Evolutionary conservation across 2,888 invertebrate species (phyloP), one percentile per base, ranked within the genome.

Genomic region (Julus scanicus): DNA sequence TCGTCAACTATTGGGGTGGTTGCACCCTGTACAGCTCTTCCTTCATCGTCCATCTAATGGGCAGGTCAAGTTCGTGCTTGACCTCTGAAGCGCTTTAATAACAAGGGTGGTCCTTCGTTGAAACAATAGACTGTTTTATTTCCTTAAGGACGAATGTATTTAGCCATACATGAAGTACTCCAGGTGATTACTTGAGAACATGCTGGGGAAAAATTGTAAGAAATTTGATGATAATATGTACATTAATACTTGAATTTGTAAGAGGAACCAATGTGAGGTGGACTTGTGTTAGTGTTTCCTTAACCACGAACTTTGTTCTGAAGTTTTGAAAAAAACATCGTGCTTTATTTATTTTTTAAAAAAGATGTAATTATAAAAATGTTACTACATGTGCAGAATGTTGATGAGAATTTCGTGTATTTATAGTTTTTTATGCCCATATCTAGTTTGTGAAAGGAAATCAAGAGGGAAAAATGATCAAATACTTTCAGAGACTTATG

Each of bases 61-160:
- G 57, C 57, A 63, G 57, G 57, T 63, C 57, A 63, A 63, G 3
- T 63, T 63, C n/a, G 17, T 63, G n/a, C 57, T 63, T 63, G 57
- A 63, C 57, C 57, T 63, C 57, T 63, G 6, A 17, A 63, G n/a
- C 57, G 17, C 57, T 63, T 63, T 63, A 63, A 63, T 63, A n/a
- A n/a, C n/a, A 29, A 29, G 29, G 29, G 29, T 29, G 29, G 29
- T 29, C 29, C 29, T 1, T 29, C n/a, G n/a, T n/a, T n/a, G 57
- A 63, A 63, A 63, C 57, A 63, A n/a, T 63, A n/a, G 17, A 3
- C 44, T n/a, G 5, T n/a, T 63, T 63, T n/a, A 63, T n/a, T 63
- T 63, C 57, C 57, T 63, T 6, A 17, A 63, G 57, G 53, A 4
- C 53, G 15, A 53, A 15, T 13, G 15, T 9, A 53, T 53, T 53